These are phyloP conservation scores for Coronaproctus castanopsis DNA, from an alignment of 2,888 invertebrate genomes.

Conservation along the genomic window DNA sequence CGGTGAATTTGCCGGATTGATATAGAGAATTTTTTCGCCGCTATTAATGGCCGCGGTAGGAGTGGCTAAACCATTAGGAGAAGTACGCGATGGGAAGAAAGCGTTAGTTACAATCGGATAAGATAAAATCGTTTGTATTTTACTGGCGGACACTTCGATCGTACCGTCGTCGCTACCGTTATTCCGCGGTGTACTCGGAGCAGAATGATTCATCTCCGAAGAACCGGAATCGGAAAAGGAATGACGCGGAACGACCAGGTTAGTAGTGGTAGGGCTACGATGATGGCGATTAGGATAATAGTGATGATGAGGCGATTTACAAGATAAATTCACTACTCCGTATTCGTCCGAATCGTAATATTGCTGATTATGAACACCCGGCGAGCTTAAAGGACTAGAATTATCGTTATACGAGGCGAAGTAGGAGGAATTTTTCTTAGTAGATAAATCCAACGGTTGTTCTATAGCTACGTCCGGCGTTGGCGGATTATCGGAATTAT, in stretches of 20 bases:
- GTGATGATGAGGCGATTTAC: slow-evolving; percentile 39
- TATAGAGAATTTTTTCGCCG: neutral
- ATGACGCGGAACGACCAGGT: slow-evolving; percentile 31
- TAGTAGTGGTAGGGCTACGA: slow-evolving; percentile 23
- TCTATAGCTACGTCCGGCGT: slow-evolving; percentile 28
- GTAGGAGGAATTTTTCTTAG: slow-evolving; percentile 43
- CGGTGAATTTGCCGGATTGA: slow-evolving; percentile 12
- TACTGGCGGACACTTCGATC: slow-evolving; percentile 3
- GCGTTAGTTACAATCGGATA: neutral
- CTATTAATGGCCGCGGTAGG: neutral
- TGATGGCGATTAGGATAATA: slow-evolving; percentile 25
- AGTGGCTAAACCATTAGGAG: neutral
- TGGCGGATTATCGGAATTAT: slow-evolving; percentile 11
- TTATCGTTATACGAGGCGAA: slow-evolving; percentile 29
- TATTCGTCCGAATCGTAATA: slow-evolving; percentile 41
- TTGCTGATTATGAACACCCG: slow-evolving; percentile 33
- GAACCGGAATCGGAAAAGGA: slow-evolving; percentile 34
- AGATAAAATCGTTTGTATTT: neutral
- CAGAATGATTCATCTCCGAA: slow-evolving; percentile 33
- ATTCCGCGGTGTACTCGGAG: slow-evolving; percentile 23
- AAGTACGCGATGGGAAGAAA: neutral
- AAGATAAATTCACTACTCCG: slow-evolving; percentile 59
- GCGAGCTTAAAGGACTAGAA: slow-evolving; percentile 12
- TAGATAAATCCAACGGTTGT: slow-evolving; percentile 77
- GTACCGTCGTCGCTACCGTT: slow-evolving; percentile 1